These are phyloP conservation scores for Stratiomys singularior DNA, from an alignment of 2,888 invertebrate genomes.

Conservation along the genomic window DNA sequence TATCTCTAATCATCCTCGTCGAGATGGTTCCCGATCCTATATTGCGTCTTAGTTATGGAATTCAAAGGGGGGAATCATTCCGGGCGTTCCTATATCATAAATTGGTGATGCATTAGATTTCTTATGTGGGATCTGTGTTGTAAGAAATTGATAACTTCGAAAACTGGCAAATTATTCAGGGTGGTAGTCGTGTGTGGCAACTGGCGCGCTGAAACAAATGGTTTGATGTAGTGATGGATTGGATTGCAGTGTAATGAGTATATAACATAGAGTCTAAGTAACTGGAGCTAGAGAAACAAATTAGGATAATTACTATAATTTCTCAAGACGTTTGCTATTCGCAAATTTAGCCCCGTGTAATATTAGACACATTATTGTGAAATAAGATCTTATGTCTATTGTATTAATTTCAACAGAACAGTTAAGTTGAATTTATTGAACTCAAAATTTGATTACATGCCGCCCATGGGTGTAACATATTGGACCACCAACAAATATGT, in stretches of 20 bases:
- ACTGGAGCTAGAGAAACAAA: slow-evolving; percentile 17
- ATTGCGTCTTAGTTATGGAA: slow-evolving; percentile 49
- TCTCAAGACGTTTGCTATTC: slow-evolving; percentile 14
- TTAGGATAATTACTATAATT: slow-evolving; percentile 29
- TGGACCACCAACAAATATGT: no score
- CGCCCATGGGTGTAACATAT: no score
- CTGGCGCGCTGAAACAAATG: neutral
- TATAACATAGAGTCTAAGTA: neutral
- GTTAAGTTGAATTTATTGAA: no score
- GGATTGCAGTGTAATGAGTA: slow-evolving; percentile 1
- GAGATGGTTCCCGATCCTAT: slow-evolving; percentile 20
- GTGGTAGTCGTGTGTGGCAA: slow-evolving; percentile 40
- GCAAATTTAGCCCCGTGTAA: neutral
- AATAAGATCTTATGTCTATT: no score
- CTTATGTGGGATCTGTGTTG: neutral
- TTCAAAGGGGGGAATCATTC: slow-evolving; percentile 46
- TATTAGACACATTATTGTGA: neutral
- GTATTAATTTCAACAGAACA: no score
- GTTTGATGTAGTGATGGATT: neutral
- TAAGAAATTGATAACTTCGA: neutral
- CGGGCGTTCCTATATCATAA: slow-evolving; percentile 36
- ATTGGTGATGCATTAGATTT: slow-evolving; percentile 27
- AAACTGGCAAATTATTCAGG: slow-evolving; percentile 29
- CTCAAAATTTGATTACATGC: no score
- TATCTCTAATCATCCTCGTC: slow-evolving; percentile 40